A percentile compares a stretch with the other conserved stretches of the same genome.
phyloP scores from a whole-genome alignment of 2,113 vertebrate genomes.

The Eidolon helvum region DNA sequence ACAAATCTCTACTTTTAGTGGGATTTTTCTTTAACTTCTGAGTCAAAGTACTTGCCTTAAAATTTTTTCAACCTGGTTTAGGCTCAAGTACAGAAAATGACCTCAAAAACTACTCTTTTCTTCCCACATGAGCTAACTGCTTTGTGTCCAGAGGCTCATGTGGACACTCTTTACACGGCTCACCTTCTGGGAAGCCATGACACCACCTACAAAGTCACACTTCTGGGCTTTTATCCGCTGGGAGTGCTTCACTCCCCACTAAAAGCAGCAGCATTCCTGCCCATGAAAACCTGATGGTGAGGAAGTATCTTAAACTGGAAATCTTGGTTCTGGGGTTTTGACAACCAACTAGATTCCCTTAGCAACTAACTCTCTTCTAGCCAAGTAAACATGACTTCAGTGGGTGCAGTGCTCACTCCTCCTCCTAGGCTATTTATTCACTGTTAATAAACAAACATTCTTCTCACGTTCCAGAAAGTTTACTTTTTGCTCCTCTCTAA shows the following conservation, averaged over 20 bases:
- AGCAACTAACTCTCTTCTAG: background rate
- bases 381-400: background rate
- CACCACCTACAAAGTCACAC: background rate
- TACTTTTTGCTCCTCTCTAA: background rate
- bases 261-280: background rate
- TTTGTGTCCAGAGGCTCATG: background rate
- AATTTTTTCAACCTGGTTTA: background rate
- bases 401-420: background rate
- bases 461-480: background rate
- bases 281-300: background rate
- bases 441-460: background rate
- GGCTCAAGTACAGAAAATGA: background rate
- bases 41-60: background rate
- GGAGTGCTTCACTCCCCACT: background rate
- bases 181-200: background rate
- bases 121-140: background rate
- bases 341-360: background rate
- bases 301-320: background rate
- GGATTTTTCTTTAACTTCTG: background rate
- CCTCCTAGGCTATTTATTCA: background rate
- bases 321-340: background rate
- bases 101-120: background rate
- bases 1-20: background rate
- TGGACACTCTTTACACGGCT: background rate
- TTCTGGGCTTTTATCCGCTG: background rate